A percentile compares a stretch with the other conserved stretches of the same genome.
These are phyloP conservation scores for Semnornis frantzii DNA, from an alignment of 2,113 vertebrate species.

Conservation along the genomic window DNA sequence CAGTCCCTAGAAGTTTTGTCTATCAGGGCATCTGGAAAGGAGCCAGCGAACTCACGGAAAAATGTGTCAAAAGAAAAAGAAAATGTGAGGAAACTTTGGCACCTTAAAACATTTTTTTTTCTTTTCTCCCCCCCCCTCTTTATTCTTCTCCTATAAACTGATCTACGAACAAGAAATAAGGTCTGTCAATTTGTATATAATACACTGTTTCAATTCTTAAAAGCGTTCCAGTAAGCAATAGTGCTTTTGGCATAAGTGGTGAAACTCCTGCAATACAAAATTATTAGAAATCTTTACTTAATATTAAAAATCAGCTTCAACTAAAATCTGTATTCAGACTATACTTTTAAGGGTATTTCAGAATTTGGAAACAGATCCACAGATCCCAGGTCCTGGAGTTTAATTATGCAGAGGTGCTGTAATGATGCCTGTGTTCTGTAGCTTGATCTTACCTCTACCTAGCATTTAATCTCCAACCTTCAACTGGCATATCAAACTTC, in stretches of 20 bases:
- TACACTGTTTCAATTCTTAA: neutral
- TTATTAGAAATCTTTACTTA: neutral
- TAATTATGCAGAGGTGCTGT: neutral
- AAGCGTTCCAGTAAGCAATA: slow-evolving; percentile 6
- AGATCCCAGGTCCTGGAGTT: neutral
- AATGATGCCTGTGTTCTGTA: neutral
- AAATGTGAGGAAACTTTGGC: slow-evolving; percentile 27
- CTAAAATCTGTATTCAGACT: neutral
- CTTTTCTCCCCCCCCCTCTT: no score
- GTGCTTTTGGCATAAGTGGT: neutral
- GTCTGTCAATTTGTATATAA: slow-evolving; percentile 28
- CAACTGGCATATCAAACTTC: neutral
- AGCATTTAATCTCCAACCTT: neutral
- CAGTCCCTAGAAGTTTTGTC: slow-evolving; percentile 5
- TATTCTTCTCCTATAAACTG: slow-evolving; percentile 8
- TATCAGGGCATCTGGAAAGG: slow-evolving; percentile 1
- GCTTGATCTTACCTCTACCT: neutral
- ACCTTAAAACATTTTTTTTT: neutral
- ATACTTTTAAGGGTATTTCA: neutral
- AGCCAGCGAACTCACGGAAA: neutral
- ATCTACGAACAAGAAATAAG: slow-evolving; percentile 27
- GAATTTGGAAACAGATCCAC: neutral
- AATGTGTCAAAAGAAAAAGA: neutral
- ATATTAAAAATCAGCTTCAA: neutral
- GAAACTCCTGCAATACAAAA: neutral